These are phyloP conservation scores for Aegithalos caudatus DNA, from an alignment of 2,113 vertebrate species.

Conservation along the genomic window DNA sequence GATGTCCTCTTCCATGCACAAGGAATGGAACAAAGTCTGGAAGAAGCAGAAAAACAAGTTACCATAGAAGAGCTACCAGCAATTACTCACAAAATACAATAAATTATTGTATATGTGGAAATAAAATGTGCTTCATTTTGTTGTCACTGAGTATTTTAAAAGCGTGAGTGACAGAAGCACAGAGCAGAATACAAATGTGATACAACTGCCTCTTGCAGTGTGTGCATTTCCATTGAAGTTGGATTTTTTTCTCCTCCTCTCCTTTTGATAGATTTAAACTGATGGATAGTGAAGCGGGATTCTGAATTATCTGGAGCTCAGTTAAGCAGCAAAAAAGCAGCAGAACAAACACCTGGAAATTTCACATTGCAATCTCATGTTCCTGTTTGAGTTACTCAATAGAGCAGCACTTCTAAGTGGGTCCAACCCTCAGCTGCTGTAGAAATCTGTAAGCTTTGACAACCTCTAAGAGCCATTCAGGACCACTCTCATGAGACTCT, in stretches of 20 bases:
- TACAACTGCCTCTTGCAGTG: neutral
- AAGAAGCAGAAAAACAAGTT: constrained; percentile 10
- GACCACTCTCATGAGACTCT: neutral
- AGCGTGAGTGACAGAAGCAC: neutral
- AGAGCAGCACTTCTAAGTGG: neutral
- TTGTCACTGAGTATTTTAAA: constrained; percentile 26
- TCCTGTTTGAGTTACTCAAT: neutral
- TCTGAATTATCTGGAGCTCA: neutral
- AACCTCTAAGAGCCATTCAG: neutral
- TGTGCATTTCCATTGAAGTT: neutral
- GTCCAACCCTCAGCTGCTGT: neutral
- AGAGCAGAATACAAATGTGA: constrained; percentile 17
- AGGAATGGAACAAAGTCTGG: neutral
- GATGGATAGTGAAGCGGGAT: neutral
- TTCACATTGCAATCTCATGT: neutral
- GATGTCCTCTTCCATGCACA: neutral
- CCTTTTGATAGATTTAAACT: constrained; percentile 12
- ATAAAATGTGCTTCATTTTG: constrained; percentile 20
- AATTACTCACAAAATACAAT: neutral
- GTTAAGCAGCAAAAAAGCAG: neutral
- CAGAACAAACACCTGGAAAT: neutral
- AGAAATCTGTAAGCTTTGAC: neutral
- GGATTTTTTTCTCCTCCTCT: neutral
- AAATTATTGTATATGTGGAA: neutral
- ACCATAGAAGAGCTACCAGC: neutral